Evolutionary conservation across 2,888 invertebrate genomes (phyloP), one percentile per base, ranked within the genome.

Genomic region (Drosophila paracracens): DNA sequence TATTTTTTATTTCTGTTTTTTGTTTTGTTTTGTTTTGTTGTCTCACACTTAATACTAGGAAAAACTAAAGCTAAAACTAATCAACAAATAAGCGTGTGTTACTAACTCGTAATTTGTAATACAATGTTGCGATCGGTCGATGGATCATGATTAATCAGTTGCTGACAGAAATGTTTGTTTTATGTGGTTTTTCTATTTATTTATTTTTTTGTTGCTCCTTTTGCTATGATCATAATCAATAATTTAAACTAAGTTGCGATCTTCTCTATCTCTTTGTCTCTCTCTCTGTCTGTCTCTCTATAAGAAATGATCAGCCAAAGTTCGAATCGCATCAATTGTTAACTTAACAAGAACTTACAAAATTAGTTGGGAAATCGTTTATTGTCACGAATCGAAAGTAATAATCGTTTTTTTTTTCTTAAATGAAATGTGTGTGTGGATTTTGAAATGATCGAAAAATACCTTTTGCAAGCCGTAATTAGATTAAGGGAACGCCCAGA

Each of bases 61-160:
- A 72, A 83, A 88, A 89, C 83, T 90, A 90, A 83, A 69, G 77
- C 91, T 91, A 91, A 53, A 91, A 91, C 91, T 91, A 91, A 91
- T 91, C 88, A 91, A 91, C 91, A 91, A 91, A 91, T 90, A 90
- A 90, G 91, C 90, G 88, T 91, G 84, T 91, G 89, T 91, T 84
- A 79, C 89, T 91, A 88, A 86, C 78, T 91, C 89, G 83, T 84
- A 85, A 82, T 82, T 88, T 91, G 76, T 81, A 85, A 90, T 91
- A 91, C 90, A 91, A 89, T 89, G 89, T 91, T 81, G 82, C 71
- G 77, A 80, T 83, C 70, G 73, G 46, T 78, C 68, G 70, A 70
- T 74, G 71, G 74, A 76, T 68, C 65, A 79, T 71, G 29, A 74
- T 79, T 75, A 74, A 81, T 79, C 79, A 79, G 79, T 64, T 67